Conservation (phyloP, 2,888 invertebrate species). For the Xestia rhomboidea region DNA sequence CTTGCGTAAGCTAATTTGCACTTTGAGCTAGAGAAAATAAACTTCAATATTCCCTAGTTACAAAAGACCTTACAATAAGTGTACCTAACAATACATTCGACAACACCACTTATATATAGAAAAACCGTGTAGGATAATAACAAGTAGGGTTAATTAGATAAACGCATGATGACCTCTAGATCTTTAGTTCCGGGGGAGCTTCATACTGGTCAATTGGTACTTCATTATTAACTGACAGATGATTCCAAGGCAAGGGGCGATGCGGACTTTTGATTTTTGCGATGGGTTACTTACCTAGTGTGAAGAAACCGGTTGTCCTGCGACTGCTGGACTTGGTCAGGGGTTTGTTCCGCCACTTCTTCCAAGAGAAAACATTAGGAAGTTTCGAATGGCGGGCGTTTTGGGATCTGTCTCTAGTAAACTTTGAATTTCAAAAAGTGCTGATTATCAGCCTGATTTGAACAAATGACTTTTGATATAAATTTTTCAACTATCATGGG, state of each 20-base stretch:
- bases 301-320: background rate
- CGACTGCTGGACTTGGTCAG: background rate
- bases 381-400: no score
- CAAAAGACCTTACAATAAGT: background rate
- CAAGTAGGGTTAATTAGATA: slow-evolving; percentile 20
- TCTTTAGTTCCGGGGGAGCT: background rate
- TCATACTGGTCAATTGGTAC: background rate
- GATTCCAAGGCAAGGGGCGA: background rate
- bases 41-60: background rate
- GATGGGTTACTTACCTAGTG: background rate
- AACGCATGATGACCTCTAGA: background rate
- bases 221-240: background rate
- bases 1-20: background rate
- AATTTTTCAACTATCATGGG: no score
- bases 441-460: no score
- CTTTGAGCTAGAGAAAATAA: background rate
- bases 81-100: background rate
- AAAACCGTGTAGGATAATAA: slow-evolving; percentile 4
- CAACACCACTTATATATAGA: background rate
- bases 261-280: background rate
- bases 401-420: no score
- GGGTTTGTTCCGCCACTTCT: no score
- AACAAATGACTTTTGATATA: no score
- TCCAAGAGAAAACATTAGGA: no score
- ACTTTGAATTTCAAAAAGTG: no score